A percentile compares a stretch with the other conserved stretches of the same genome.
These are phyloP conservation scores for Cyanoderma ruficeps DNA, from an alignment of 2,113 vertebrate genomes.

Conservation along the genomic window DNA sequence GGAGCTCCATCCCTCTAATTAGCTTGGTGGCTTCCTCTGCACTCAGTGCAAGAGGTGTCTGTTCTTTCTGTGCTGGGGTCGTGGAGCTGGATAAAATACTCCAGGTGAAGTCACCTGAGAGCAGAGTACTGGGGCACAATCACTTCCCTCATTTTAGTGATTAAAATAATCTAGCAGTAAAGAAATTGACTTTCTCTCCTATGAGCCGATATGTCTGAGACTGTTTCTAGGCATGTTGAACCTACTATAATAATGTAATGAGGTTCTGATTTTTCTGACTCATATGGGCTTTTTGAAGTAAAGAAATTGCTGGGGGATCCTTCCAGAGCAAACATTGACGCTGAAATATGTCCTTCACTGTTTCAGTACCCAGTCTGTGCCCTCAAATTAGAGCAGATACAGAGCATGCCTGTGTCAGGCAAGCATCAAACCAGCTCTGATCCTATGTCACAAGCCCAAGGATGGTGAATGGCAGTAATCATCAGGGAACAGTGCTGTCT, in stretches of 20 bases:
- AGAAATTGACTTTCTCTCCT: neutral
- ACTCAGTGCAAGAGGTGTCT: neutral
- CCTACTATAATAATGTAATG: neutral
- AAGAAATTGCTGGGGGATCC: neutral
- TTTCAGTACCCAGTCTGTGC: rapidly evolving
- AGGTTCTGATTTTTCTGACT: neutral
- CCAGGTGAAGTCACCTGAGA: neutral
- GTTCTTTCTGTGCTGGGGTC: neutral
- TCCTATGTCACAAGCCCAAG: neutral
- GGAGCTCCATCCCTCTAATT: no score
- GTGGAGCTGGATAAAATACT: neutral
- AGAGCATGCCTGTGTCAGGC: neutral
- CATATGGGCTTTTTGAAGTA: neutral
- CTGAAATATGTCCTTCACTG: neutral
- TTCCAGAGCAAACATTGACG: neutral
- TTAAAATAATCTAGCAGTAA: neutral
- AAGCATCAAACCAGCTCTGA: neutral
- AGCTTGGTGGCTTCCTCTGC: neutral
- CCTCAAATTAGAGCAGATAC: neutral
- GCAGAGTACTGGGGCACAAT: neutral
- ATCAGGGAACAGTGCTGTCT: neutral
- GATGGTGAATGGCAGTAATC: neutral
- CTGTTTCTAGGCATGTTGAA: neutral
- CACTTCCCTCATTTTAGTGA: neutral
- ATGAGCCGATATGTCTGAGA: neutral